Evolutionary conservation across 1,140 invertebrate species (phyloP), one percentile per base, ranked within the genome.

Genomic region (Drosophila nannoptera): DNA sequence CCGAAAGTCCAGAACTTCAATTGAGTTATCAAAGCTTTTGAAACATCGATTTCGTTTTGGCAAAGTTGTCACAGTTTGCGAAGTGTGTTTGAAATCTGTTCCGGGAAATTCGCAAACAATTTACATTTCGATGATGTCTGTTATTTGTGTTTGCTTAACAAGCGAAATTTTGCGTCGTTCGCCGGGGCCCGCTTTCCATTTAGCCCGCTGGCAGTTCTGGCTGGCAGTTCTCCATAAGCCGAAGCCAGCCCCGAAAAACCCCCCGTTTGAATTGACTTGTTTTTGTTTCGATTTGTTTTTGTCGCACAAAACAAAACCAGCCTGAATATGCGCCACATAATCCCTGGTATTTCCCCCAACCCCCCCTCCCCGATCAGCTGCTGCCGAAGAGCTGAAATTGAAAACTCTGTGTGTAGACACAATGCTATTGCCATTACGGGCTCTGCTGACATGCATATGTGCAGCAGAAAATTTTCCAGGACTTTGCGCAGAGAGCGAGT

Each of bases 351-450:
- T 35, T 14, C 12, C 11, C 5, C 6, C 2, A 4, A 4, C 36
- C 9, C 35, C 4, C 9, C 29, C 56, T 8, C 11, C 6, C 42
- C 8, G 7, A 6, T 32, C 11, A 40, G 22, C 12, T 6, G 11
- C 22, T 43, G 8, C 60, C 69, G 63, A 73, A 69, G 78, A 73
- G 73, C 76, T 80, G 76, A 84, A 80, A 84, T 84, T 84, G 80
- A 84, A 86, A 84, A 84, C 80, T 74, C 76, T 76, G 84, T 84
- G 84, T 84, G 73, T 84, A 84, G 76, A 77, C 77, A 75, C 69
- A 73, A 77, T 76, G 66, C 50, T 74, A 71, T 80, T 70, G 80
- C 73, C 56, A 83, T 84, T 80, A 84, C 69, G 81, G 62, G 45
- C 60, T 58, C 53, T 61, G 56, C 73, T 73, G 69, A 77, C 80